These are phyloP conservation scores for Helobdella robusta DNA, from an alignment of 2,888 invertebrate species.

Conservation along the genomic window DNA sequence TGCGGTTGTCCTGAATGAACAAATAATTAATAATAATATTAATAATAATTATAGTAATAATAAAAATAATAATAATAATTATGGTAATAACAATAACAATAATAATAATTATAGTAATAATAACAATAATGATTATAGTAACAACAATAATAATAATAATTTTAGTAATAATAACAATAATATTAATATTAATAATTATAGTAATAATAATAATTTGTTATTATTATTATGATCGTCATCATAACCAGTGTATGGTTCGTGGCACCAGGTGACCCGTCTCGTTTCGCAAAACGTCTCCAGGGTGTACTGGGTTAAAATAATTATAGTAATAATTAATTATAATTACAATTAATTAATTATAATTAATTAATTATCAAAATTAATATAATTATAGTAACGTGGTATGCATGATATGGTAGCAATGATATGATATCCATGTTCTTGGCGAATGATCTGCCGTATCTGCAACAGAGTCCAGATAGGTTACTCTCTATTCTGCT, in stretches of 20 bases:
- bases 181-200: not conserved
- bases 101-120: not conserved
- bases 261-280: conserved; percentile 42
- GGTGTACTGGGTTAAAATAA: conserved; percentile 32
- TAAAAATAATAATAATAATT: not conserved
- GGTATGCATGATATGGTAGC: conserved; percentile 31
- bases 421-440: conserved; percentile 33
- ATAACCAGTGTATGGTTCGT: conserved; percentile 36
- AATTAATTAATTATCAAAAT: not conserved
- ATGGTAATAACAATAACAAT: conserved; percentile 1
- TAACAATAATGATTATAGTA: not conserved
- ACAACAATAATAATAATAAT: conserved; percentile 1
- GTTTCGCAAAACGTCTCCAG: conserved; percentile 35
- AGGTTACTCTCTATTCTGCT: too few relatives aligned
- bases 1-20: too few relatives aligned
- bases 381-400: conserved; percentile 27
- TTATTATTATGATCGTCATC: too few relatives aligned
- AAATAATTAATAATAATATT: not conserved
- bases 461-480: conserved; percentile 31
- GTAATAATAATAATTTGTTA: not conserved
- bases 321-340: not conserved
- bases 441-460: conserved; percentile 32
- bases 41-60: not conserved
- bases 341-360: conserved; percentile 1
- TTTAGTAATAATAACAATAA: not conserved